Evolutionary conservation across 1,140 invertebrate species (phyloP).

Genomic region (Pentalonia nigronervosa): DNA sequence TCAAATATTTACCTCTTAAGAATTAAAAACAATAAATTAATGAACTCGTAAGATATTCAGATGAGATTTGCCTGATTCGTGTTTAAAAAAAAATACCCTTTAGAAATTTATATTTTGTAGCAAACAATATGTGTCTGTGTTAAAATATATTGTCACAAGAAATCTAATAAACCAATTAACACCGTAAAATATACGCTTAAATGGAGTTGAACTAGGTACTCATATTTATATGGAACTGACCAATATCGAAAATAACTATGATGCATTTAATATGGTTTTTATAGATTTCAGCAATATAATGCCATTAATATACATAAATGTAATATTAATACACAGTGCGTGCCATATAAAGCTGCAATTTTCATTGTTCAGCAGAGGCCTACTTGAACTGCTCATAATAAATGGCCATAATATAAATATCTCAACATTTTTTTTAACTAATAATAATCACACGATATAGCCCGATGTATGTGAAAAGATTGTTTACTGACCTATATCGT

Average conservation of each 20-base stretch:
- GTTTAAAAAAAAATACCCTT: neutral
- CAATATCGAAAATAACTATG: neutral
- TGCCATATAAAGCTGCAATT: neutral
- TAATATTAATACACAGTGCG: neutral
- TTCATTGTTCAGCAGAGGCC: neutral
- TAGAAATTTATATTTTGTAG: neutral
- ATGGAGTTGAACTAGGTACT: neutral
- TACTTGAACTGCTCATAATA: neutral
- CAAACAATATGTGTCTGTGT: neutral
- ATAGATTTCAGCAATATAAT: neutral
- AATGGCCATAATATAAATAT: neutral
- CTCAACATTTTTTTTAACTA: neutral
- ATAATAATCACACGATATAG: neutral
- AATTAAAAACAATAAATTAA: neutral
- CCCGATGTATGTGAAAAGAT: neutral
- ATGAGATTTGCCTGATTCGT: neutral
- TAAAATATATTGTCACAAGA: neutral
- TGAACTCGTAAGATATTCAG: neutral
- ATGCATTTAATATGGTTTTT: neutral
- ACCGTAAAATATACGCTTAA: neutral
- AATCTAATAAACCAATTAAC: neutral
- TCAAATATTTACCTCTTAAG: neutral
- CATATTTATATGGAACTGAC: neutral
- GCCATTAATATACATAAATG: neutral
- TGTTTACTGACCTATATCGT: neutral